These are phyloP conservation scores for Calliphora vomitoria DNA, from an alignment of 2,888 invertebrate genomes.

Conservation along the genomic window DNA sequence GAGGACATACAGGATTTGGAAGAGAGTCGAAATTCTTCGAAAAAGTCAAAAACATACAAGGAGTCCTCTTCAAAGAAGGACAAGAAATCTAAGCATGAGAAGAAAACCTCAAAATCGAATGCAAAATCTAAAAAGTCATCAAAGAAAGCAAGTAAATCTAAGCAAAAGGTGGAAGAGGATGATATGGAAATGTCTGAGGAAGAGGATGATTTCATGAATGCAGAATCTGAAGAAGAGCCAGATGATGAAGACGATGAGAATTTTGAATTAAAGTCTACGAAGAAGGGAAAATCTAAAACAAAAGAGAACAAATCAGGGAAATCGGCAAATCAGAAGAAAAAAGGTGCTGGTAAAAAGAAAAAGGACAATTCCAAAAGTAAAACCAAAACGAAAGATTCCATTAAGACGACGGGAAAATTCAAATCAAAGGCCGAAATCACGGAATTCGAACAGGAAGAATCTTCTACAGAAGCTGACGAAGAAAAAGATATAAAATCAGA, in stretches of 20 bases:
- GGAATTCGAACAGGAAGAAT: constrained; percentile 75
- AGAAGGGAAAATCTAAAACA: constrained; percentile 66
- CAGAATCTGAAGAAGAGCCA: constrained; percentile 69
- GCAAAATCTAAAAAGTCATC: constrained; percentile 66
- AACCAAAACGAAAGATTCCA: constrained; percentile 65
- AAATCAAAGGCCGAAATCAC: constrained; percentile 37
- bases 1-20: constrained; percentile 52
- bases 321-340: constrained; percentile 63
- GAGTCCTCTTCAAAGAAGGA: constrained; percentile 59
- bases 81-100: constrained; percentile 62
- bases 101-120: constrained; percentile 60
- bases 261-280: constrained; percentile 74
- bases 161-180: constrained; percentile 64
- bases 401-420: constrained; percentile 29
- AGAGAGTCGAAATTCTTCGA: constrained; percentile 63
- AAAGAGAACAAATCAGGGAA: constrained; percentile 54
- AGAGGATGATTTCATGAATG: constrained; percentile 76
- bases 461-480: constrained; percentile 72
- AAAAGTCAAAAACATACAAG: constrained; percentile 62
- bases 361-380: constrained; percentile 61
- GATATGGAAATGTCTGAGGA: constrained; percentile 69
- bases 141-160: constrained; percentile 74
- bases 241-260: constrained; percentile 77
- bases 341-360: constrained; percentile 70
- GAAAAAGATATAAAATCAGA: constrained; percentile 63